Percentiles rank a stretch among this genome's conserved stretches.
phyloP scores from a whole-genome alignment of 2,797 vertebrate species.

The Mycteria americana region DNA sequence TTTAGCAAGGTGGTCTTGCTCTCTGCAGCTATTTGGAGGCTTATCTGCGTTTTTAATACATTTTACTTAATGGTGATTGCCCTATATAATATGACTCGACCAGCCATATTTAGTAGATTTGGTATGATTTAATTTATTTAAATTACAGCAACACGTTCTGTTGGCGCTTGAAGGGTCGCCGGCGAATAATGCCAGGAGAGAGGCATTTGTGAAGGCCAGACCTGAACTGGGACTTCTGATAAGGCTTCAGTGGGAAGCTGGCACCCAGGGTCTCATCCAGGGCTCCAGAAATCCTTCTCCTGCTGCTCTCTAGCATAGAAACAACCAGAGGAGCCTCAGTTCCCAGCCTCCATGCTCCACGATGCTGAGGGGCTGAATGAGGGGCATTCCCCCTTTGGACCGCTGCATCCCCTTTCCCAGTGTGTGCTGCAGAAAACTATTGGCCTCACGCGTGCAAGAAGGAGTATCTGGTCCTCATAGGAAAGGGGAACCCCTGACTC shows the following conservation, averaged over 20 bases:
- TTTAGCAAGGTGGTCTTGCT: neutral
- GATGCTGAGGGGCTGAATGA: neutral
- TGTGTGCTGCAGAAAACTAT: neutral
- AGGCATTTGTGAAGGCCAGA: neutral
- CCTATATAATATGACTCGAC: neutral
- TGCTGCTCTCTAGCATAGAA: neutral
- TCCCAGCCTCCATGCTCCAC: accelerated
- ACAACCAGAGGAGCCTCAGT: neutral
- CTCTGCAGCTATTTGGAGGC: neutral
- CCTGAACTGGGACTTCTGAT: neutral
- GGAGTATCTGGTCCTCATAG: accelerated
- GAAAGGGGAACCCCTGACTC: neutral
- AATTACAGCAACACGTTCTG: neutral
- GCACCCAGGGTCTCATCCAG: neutral
- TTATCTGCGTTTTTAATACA: neutral
- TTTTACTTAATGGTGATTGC: neutral
- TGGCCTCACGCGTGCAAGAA: neutral
- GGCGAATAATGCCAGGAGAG: neutral
- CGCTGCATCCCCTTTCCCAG: neutral
- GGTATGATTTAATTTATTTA: neutral
- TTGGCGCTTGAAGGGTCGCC: neutral
- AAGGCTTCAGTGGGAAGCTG: neutral
- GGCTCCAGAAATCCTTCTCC: neutral
- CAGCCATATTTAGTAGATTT: neutral
- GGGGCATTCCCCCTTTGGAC: neutral